phyloP scores from a whole-genome alignment of 2,113 vertebrate genomes.

The Neodon shergylaensis region DNA sequence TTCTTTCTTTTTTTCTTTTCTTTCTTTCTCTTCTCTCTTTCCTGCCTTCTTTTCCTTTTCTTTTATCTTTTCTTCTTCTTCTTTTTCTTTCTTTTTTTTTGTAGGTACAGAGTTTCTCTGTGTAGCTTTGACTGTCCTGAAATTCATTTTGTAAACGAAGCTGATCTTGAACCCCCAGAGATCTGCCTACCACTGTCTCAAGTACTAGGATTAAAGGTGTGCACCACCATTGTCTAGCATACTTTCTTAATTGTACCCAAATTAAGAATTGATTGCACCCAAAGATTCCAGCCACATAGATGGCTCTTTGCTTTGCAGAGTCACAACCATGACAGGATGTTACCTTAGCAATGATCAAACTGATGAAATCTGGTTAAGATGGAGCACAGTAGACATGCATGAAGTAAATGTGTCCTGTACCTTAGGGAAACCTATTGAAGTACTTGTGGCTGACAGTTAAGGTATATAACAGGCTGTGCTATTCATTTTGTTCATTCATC shows the following conservation, averaged over 20 bases:
- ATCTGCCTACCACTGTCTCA: background rate
- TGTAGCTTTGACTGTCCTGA: background rate
- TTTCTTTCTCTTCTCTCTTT: background rate
- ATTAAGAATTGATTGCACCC: background rate
- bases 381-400: fast-evolving
- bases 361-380: background rate
- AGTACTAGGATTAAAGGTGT: background rate
- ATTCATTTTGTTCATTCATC: background rate
- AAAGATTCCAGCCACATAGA: background rate
- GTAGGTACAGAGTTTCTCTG: background rate
- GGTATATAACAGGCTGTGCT: background rate
- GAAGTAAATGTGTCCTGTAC: background rate
- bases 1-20: no score
- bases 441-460: background rate
- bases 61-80: no score
- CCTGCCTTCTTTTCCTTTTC: background rate
- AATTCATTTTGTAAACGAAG: background rate
- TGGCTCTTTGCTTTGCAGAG: background rate
- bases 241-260: background rate
- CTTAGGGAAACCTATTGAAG: background rate
- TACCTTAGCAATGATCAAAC: background rate
- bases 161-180: background rate
- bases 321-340: background rate
- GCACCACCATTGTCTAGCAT: background rate
- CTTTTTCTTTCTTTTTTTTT: background rate